Percentiles rank a stretch among this genome's conserved stretches.
These are phyloP conservation scores for Thera obeliscata DNA, from an alignment of 2,888 invertebrate species.

Conservation along the genomic window DNA sequence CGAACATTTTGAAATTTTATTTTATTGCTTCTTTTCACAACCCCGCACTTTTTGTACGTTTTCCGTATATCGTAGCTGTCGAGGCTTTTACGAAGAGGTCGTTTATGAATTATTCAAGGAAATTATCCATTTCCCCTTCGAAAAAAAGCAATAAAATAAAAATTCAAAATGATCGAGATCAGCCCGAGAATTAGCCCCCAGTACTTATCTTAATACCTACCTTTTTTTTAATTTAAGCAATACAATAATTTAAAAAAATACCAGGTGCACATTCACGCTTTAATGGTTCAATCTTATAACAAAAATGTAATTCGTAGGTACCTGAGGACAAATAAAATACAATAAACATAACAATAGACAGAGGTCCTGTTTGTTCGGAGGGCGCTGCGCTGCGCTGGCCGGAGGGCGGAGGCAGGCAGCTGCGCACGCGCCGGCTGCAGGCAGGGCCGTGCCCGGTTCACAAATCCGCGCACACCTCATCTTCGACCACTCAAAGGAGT, in stretches of 20 bases:
- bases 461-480: slow-evolving; percentile 82
- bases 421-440: slow-evolving; percentile 76
- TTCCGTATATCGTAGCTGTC: no score
- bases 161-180: no score
- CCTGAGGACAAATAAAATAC: slow-evolving; percentile 43
- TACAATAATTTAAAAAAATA: slow-evolving; percentile 31
- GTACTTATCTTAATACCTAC: background rate
- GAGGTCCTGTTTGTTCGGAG: slow-evolving; percentile 72
- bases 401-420: slow-evolving; percentile 73
- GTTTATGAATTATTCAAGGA: no score
- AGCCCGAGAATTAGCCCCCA: no score
- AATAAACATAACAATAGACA: slow-evolving; percentile 62
- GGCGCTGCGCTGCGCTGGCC: slow-evolving; percentile 59
- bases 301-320: slow-evolving; percentile 42
- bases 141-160: no score
- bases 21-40: no score
- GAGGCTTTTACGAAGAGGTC: no score
- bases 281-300: slow-evolving; percentile 42
- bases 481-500: slow-evolving; percentile 67
- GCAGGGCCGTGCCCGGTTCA: slow-evolving; percentile 59
- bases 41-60: no score
- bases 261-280: slow-evolving; percentile 45
- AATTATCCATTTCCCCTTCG: no score
- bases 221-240: background rate
- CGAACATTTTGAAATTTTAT: no score